These are phyloP conservation scores for Habroteleia sp. DNA, from an alignment of 2,888 invertebrate genomes.

Conservation along the genomic window DNA sequence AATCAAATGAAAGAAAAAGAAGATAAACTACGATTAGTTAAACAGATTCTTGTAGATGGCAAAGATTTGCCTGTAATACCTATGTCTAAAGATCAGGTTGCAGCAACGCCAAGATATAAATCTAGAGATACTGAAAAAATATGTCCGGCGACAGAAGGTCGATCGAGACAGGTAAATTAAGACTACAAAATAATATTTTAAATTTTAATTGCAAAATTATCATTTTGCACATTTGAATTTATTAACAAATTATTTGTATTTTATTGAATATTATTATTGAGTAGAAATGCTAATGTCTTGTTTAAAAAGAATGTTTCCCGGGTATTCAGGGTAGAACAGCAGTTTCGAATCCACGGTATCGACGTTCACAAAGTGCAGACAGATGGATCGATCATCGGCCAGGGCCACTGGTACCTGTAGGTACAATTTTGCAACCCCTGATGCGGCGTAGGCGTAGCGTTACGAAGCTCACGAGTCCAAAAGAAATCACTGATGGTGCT, in stretches of 20 bases:
- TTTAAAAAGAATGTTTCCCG: slow-evolving; percentile 41
- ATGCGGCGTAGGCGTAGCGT: slow-evolving; percentile 92
- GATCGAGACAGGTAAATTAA: slow-evolving; percentile 72
- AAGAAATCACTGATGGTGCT: slow-evolving; percentile 82
- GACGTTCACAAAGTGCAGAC: slow-evolving; percentile 90
- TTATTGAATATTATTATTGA: slow-evolving; percentile 6
- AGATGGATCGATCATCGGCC: slow-evolving; percentile 96
- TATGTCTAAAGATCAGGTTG: slow-evolving; percentile 56
- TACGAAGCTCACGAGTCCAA: slow-evolving; percentile 89
- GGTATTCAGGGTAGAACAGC: slow-evolving; percentile 83
- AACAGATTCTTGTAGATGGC: slow-evolving; percentile 83
- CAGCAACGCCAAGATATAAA: slow-evolving; percentile 52
- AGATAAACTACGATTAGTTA: slow-evolving; percentile 84
- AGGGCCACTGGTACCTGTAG: slow-evolving; percentile 88
- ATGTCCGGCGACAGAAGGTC: slow-evolving; percentile 67
- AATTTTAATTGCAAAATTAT: no score
- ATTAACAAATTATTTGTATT: slow-evolving; percentile 20
- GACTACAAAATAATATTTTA: no score
- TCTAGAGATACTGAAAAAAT: slow-evolving; percentile 63
- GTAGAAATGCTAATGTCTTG: slow-evolving; percentile 30
- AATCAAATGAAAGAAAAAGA: slow-evolving; percentile 84
- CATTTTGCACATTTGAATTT: no score
- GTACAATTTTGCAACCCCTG: slow-evolving; percentile 94
- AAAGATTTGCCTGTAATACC: slow-evolving; percentile 68
- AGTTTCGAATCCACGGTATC: slow-evolving; percentile 87